Evolutionary conservation across 2,888 invertebrate genomes (phyloP).

Genomic region (Polyommatus iphigenia): DNA sequence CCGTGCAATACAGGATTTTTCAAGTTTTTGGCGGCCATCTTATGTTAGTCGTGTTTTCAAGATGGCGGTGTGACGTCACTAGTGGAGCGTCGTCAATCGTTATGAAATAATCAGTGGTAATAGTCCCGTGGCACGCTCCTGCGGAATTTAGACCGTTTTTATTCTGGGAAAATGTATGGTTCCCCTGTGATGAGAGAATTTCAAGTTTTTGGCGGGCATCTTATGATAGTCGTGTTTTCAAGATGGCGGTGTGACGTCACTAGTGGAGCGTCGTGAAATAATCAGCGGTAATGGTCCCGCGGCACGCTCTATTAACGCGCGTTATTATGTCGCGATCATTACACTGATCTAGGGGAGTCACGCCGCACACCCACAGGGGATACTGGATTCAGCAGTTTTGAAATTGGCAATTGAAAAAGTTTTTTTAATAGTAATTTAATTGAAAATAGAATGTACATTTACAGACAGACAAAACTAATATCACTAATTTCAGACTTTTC

Average conservation of each 20-base stretch:
- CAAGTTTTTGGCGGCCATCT: not conserved
- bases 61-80: not conserved
- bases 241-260: slow-evolving; percentile 28
- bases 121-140: too few species aligned
- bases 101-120: too few species aligned
- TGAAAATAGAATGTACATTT: too few species aligned
- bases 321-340: slow-evolving; percentile 65
- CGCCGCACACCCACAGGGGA: slow-evolving; percentile 36
- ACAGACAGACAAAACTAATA: too few species aligned
- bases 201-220: not conserved
- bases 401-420: too few species aligned
- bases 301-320: slow-evolving; percentile 64
- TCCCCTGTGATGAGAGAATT: not conserved
- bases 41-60: not conserved
- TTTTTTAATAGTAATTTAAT: too few species aligned
- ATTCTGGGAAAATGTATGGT: too few species aligned
- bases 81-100: not conserved
- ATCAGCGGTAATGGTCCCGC: slow-evolving; percentile 50
- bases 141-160: too few species aligned
- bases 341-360: slow-evolving; percentile 56
- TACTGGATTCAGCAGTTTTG: not conserved
- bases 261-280: slow-evolving; percentile 44
- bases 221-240: not conserved
- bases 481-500: too few species aligned
- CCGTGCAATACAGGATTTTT: not conserved